Evolutionary conservation across 2,888 invertebrate species (phyloP).

Genomic region (Hypomecis punctinalis): DNA sequence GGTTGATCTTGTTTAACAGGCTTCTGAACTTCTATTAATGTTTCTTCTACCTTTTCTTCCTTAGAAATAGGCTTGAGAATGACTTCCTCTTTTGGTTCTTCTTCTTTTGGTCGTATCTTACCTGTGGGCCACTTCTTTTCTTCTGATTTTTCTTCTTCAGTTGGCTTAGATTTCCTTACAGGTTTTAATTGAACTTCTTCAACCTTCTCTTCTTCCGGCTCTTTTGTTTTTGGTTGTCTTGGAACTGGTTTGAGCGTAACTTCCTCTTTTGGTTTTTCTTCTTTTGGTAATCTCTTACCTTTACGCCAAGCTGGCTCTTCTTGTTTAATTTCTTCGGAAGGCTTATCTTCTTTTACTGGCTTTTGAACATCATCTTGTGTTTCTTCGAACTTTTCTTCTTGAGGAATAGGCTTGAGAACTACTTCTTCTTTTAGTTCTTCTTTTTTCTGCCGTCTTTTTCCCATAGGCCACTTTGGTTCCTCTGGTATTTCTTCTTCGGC

Average conservation of each 20-base stretch:
- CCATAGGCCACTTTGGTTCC: slow-evolving; percentile 54
- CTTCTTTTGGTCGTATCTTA: slow-evolving; percentile 47
- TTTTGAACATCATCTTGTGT: slow-evolving; percentile 57
- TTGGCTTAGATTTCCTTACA: slow-evolving; percentile 40
- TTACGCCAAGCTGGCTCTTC: slow-evolving; percentile 55
- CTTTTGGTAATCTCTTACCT: slow-evolving; percentile 57
- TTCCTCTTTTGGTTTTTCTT: slow-evolving; percentile 53
- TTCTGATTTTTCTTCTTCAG: slow-evolving; percentile 44
- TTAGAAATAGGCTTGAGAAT: slow-evolving; percentile 55
- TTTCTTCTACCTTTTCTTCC: slow-evolving; percentile 48
- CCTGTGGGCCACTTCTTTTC: slow-evolving; percentile 48
- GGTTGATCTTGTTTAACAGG: slow-evolving; percentile 52
- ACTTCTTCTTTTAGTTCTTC: slow-evolving; percentile 65
- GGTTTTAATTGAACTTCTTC: slow-evolving; percentile 56
- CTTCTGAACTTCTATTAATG: slow-evolving; percentile 57
- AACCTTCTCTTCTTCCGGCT: slow-evolving; percentile 58
- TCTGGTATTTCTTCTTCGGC: slow-evolving; percentile 62
- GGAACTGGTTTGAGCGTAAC: slow-evolving; percentile 55
- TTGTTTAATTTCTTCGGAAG: slow-evolving; percentile 63
- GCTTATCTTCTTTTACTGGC: slow-evolving; percentile 67
- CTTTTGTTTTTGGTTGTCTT: slow-evolving; percentile 54
- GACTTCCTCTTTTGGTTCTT: slow-evolving; percentile 21
- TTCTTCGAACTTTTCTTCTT: slow-evolving; percentile 63
- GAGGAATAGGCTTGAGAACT: slow-evolving; percentile 74
- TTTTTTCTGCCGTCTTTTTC: slow-evolving; percentile 61